These are phyloP conservation scores for Leptarthrus brevirostris DNA, from an alignment of 2,888 invertebrate species.

Conservation along the genomic window DNA sequence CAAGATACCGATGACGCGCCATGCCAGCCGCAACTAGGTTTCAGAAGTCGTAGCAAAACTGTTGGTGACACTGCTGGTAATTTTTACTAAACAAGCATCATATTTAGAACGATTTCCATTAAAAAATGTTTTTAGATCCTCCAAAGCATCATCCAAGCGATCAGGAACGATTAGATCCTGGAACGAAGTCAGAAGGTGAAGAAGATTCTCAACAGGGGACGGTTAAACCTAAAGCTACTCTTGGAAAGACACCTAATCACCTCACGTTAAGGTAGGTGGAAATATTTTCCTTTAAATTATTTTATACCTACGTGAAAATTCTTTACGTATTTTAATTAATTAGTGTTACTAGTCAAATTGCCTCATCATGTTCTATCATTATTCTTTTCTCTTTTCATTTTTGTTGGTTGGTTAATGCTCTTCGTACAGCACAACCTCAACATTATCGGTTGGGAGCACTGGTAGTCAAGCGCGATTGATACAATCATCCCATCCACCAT, in stretches of 20 bases:
- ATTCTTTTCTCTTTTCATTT: constrained; percentile 64
- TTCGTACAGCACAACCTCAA: constrained; percentile 85
- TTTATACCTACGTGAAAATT: neutral
- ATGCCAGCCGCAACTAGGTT: constrained; percentile 66
- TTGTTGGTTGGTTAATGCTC: constrained; percentile 57
- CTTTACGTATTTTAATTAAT: neutral
- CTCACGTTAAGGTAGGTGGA: constrained; percentile 79
- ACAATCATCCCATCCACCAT: constrained; percentile 93
- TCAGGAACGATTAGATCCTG: constrained; percentile 74
- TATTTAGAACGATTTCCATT: constrained; percentile 10
- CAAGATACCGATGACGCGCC: constrained; percentile 78
- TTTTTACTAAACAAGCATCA: constrained; percentile 50
- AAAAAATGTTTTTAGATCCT: constrained; percentile 51
- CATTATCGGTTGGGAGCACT: constrained; percentile 92
- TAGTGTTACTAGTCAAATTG: constrained; percentile 12
- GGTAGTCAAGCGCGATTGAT: constrained; percentile 93
- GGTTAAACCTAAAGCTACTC: constrained; percentile 74
- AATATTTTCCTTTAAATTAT: neutral
- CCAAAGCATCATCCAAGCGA: constrained; percentile 62
- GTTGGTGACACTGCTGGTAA: constrained; percentile 85
- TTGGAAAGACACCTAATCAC: constrained; percentile 93
- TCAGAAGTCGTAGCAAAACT: constrained; percentile 91
- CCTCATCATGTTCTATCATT: constrained; percentile 15
- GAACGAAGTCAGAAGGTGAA: constrained; percentile 88
- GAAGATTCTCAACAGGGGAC: constrained; percentile 80